Conservation (phyloP, 2,888 invertebrate species). For the Trilocha varians region DNA sequence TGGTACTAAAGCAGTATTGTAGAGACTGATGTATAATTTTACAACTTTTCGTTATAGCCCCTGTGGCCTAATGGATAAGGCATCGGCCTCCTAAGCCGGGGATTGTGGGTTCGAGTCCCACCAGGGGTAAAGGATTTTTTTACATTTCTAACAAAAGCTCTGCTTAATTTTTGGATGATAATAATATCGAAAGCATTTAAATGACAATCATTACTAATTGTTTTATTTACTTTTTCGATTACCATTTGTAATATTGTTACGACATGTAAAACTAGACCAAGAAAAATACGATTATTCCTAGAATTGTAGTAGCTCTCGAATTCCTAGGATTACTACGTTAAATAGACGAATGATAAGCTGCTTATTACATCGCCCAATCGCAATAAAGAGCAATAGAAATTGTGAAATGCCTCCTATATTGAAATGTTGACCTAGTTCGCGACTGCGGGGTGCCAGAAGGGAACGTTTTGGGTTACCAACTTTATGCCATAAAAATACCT, state of each 20-base stretch:
- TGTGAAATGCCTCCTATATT: constrained; percentile 65
- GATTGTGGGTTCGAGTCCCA: constrained; percentile 85
- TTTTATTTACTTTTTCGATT: no score
- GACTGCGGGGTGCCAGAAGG: constrained; percentile 23
- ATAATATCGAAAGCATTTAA: no score
- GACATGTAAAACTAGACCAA: no score
- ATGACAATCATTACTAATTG: no score
- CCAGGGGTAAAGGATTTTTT: constrained; percentile 72
- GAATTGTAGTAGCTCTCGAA: neutral
- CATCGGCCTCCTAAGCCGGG: constrained; percentile 85
- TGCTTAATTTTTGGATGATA: neutral
- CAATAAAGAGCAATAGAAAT: constrained; percentile 56
- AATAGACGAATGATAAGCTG: constrained; percentile 44
- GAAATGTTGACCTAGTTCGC: constrained; percentile 61
- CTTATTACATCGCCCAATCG: constrained; percentile 52
- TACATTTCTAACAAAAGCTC: neutral
- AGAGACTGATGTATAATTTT: neutral
- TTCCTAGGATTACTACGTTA: constrained; percentile 31
- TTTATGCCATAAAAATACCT: no score
- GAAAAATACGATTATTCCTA: no score
- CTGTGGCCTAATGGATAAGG: constrained; percentile 75
- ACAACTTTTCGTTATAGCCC: constrained; percentile 14
- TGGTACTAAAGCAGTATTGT: no score
- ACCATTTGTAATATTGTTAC: no score
- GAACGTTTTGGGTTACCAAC: constrained; percentile 13